Evolutionary conservation across 2,113 vertebrate genomes (phyloP).

Genomic region (Callocephalon fimbriatum): DNA sequence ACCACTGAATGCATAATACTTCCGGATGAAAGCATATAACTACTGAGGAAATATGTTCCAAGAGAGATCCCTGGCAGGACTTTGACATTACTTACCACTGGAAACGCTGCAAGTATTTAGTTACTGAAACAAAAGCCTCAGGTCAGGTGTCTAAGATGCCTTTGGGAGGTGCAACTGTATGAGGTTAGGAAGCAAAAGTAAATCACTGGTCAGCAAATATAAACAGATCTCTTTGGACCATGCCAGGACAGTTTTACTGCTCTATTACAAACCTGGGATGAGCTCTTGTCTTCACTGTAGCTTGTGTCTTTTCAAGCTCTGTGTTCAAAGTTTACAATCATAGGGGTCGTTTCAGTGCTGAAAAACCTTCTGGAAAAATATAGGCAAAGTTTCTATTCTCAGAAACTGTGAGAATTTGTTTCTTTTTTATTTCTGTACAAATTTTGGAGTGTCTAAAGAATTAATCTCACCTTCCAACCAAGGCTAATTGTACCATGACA

Average conservation of each 20-base stretch:
- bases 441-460: not conserved
- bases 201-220: constrained; percentile 46
- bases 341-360: not conserved
- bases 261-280: not conserved
- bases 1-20: constrained; percentile 41
- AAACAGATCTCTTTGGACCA: not conserved
- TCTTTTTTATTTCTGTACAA: not conserved
- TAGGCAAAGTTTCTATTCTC: not conserved
- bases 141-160: constrained; percentile 54
- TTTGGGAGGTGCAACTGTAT: constrained; percentile 42
- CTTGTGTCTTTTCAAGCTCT: not conserved
- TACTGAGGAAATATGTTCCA: constrained; percentile 60
- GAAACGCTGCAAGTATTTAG: constrained; percentile 39
- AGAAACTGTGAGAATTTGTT: not conserved
- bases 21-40: constrained; percentile 58
- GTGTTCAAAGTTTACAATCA: not conserved
- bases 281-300: not conserved
- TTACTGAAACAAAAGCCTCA: constrained; percentile 60
- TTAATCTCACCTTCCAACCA: not conserved
- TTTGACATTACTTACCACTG: constrained; percentile 47
- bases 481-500: not conserved
- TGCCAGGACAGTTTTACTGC: not conserved
- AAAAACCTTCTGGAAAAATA: not conserved
- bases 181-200: constrained; percentile 59
- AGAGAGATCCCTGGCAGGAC: constrained; percentile 60